Conservation (phyloP, 2,797 vertebrate species). For the Ptychadena robeensis region DNA sequence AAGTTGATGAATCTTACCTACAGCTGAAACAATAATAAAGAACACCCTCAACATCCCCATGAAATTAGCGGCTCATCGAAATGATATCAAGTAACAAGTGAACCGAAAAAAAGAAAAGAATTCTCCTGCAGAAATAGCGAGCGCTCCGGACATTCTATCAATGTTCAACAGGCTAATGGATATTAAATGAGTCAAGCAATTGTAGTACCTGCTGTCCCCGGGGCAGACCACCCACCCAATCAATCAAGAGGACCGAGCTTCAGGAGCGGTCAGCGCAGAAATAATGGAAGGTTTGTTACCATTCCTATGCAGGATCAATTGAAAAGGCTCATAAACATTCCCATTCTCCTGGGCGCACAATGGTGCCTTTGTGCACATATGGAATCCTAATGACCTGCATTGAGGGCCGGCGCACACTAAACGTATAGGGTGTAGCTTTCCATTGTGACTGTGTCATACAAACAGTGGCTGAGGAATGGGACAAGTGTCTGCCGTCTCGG, state of each 20-base stretch:
- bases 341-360: conserved; percentile 33
- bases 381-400: conserved; percentile 48
- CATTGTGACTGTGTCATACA: conserved; percentile 41
- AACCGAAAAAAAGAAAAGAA: background rate
- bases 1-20: no score
- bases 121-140: background rate
- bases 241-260: conserved; percentile 31
- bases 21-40: no score
- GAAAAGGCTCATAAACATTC: conserved; percentile 49
- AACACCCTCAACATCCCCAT: no score
- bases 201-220: conserved; percentile 30
- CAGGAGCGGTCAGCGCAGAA: conserved; percentile 34
- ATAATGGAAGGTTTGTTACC: conserved; percentile 33
- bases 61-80: background rate
- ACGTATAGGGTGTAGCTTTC: conserved; percentile 41
- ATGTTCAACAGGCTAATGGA: conserved; percentile 28
- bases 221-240: conserved; percentile 54
- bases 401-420: conserved; percentile 17
- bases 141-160: background rate
- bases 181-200: conserved; percentile 38
- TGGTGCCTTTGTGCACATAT: conserved; percentile 44
- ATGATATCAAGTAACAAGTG: background rate
- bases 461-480: conserved; percentile 20
- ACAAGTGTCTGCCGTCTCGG: conserved; percentile 27
- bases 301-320: conserved; percentile 45